A percentile compares a stretch with the other conserved stretches of the same genome.
These are phyloP conservation scores for Arizona elegans DNA, from an alignment of 2,113 vertebrate species.

Conservation along the genomic window DNA sequence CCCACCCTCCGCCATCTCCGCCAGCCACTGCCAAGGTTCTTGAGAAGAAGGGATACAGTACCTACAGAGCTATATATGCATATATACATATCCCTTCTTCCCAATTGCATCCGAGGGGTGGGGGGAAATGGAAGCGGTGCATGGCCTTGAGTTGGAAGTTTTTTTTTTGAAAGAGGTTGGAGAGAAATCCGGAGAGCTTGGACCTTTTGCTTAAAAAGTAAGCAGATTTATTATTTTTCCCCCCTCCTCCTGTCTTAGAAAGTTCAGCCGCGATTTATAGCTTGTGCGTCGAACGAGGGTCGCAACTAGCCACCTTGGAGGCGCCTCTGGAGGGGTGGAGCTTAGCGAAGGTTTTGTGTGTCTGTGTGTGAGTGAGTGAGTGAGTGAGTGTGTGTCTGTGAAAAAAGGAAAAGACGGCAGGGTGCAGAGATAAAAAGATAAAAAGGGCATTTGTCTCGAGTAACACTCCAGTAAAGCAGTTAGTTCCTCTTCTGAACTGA, in stretches of 20 bases:
- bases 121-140: neutral
- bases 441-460: neutral
- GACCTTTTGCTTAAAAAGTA: constrained; percentile 63
- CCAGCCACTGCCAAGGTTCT: neutral
- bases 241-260: constrained; percentile 64
- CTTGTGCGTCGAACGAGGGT: constrained; percentile 27
- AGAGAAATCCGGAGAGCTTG: constrained; percentile 57
- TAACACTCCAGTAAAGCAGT: neutral
- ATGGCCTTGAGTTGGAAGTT: constrained; percentile 38
- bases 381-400: neutral
- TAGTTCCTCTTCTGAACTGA: neutral
- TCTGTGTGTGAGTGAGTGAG: neutral
- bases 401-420: neutral
- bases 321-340: constrained; percentile 55
- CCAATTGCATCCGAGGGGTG: constrained; percentile 58
- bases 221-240: constrained; percentile 64
- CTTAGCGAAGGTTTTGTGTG: constrained; percentile 31
- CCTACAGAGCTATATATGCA: neutral
- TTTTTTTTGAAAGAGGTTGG: constrained; percentile 49
- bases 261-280: constrained; percentile 67
- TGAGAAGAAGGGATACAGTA: neutral
- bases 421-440: neutral
- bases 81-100: neutral
- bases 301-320: constrained; percentile 66
- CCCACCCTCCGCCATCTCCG: neutral